phyloP scores from a whole-genome alignment of 1,140 invertebrate species.

The Magallana gigas region DNA sequence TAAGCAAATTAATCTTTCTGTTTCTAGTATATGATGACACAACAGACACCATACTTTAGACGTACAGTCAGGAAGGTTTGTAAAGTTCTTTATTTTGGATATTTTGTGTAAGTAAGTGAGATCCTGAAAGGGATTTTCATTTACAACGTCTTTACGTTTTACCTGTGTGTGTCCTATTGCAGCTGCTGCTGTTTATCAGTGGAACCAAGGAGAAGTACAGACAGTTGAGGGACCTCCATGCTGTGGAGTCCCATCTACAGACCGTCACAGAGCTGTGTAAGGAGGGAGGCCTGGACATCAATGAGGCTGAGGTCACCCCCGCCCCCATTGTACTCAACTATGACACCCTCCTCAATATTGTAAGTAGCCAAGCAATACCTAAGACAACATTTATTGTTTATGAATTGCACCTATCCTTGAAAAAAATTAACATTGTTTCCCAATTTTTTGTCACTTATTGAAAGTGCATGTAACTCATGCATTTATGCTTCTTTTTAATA shows the following conservation, averaged over 20 bases:
- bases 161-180: background rate
- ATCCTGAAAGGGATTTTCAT: too few species aligned
- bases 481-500: constrained; percentile 54
- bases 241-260: constrained; percentile 81
- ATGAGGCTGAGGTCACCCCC: constrained; percentile 59
- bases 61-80: constrained; percentile 81
- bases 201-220: constrained; percentile 97
- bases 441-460: too few species aligned
- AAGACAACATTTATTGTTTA: background rate
- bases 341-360: constrained; percentile 91
- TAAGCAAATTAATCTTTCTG: background rate
- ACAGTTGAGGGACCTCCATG: constrained; percentile 94
- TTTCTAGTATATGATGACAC: constrained; percentile 92
- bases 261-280: constrained; percentile 78
- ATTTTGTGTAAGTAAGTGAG: too few species aligned
- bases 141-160: background rate
- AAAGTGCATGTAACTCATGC: background rate
- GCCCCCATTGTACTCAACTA: constrained; percentile 84
- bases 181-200: constrained; percentile 94
- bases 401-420: too few species aligned
- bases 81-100: background rate
- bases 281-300: constrained; percentile 71
- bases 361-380: constrained; percentile 42
- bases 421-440: too few species aligned
- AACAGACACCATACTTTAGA: constrained; percentile 81